A percentile compares a stretch with the other conserved stretches of the same genome.
phyloP scores from a whole-genome alignment of 2,797 vertebrate species.

The Molossus alvarezi region DNA sequence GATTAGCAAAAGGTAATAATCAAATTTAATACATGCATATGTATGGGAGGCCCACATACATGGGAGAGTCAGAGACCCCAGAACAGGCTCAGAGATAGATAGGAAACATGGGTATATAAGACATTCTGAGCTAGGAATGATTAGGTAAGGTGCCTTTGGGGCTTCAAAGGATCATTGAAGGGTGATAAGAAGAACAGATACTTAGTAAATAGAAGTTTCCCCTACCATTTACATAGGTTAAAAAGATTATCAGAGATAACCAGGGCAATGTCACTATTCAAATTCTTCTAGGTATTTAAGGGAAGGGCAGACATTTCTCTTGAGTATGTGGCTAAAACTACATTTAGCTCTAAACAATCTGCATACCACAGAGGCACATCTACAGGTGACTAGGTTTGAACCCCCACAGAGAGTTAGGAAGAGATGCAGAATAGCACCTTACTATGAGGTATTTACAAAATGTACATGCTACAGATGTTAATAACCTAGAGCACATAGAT shows the following conservation, averaged over 20 bases:
- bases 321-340: not conserved
- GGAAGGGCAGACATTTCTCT: not conserved
- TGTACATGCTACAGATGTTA: not conserved
- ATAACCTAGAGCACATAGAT: not conserved
- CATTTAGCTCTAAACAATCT: not conserved
- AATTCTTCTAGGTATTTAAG: not conserved
- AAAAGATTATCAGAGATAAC: not conserved
- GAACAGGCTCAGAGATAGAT: not conserved
- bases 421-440: not conserved
- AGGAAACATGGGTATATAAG: not conserved
- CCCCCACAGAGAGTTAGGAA: not conserved
- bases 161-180: not conserved
- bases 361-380: not conserved
- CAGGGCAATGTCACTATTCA: not conserved
- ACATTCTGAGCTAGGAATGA: not conserved
- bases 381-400: not conserved
- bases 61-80: not conserved
- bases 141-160: not conserved
- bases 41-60: not conserved
- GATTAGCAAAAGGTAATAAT: not conserved
- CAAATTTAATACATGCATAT: not conserved
- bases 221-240: not conserved
- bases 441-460: not conserved
- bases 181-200: not conserved
- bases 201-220: not conserved